Conservation (phyloP, 1,140 invertebrate species). For the Drosophila kepulauana region DNA sequence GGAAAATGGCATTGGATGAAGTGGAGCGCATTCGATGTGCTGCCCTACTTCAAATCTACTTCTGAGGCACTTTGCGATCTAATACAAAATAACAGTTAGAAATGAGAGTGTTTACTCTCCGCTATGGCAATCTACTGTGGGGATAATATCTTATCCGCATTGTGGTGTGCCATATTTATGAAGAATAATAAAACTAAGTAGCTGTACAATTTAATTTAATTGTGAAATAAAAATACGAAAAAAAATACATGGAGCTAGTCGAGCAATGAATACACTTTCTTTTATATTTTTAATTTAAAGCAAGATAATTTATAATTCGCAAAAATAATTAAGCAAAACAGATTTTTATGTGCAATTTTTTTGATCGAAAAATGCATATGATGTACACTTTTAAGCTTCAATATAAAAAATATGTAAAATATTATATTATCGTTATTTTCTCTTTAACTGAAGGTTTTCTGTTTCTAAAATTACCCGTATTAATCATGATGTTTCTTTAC, state of each 20-base stretch:
- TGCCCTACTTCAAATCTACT: slow-evolving; percentile 45
- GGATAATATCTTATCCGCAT: slow-evolving; percentile 2
- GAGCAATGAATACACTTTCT: not conserved
- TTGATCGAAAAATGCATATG: too few species aligned
- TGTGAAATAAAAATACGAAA: not conserved
- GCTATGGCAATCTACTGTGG: not conserved
- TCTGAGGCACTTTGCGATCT: slow-evolving; percentile 22
- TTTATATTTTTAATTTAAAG: too few species aligned
- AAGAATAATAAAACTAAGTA: not conserved
- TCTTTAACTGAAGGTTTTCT: too few species aligned
- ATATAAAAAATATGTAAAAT: too few species aligned
- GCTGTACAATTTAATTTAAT: not conserved
- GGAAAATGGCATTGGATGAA: slow-evolving; percentile 69
- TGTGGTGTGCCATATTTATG: not conserved
- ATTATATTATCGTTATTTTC: too few species aligned
- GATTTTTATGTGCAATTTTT: too few species aligned
- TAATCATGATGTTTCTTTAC: too few species aligned
- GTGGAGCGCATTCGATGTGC: slow-evolving; percentile 46
- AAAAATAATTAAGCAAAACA: too few species aligned
- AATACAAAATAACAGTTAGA: slow-evolving; percentile 23
- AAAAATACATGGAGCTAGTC: not conserved
- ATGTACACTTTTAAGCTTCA: too few species aligned
- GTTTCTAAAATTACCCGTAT: too few species aligned
- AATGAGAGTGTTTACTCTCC: not conserved
- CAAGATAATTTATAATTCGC: too few species aligned